Evolutionary conservation across 2,113 vertebrate species (phyloP), one percentile per base, ranked within the genome.

Genomic region (Ascaphus truei): DNA sequence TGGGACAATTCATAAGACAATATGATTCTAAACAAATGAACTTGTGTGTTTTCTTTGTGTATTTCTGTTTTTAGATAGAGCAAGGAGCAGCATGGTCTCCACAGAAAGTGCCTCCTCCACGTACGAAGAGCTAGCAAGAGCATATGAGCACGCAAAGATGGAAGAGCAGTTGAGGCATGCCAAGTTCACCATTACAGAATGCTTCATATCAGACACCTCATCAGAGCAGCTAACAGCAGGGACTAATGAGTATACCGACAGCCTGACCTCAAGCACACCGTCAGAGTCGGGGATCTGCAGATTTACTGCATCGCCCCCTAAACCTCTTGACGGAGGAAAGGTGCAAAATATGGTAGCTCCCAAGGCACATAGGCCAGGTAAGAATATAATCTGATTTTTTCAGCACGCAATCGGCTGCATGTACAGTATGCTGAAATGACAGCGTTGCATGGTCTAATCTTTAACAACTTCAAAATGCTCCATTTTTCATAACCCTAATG

Each of bases 101-200:
- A 99, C 97, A 34, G 97, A 99, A 91, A 99, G 97, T 71, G 97
- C 97, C 67, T 99, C 97, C 75, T 99, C 97, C 75, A 99, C 97
- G 0, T 99, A 98, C 0, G 97, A 99, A 87, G 97, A 99, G 76
- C 88, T 99, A 84, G 97, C 97, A 1, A 86, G 97, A 69, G 97
- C 97, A 11, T 98, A 99, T 1, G 97, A 99, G 73, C 97, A 99
- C 0, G 97, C 97, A 80, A 98, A 98, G 87, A 97, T 99, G 96
- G 97, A 99, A 77, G 97, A 99, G 73, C 97, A 99, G 85, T 90
- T 99, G 75, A 86, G 96, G 51, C 96, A 99, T 1, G 97, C 97
- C 83, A 99, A 98, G 90, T 99, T 99, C 92, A 98, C 96, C 86
- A 98, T 99, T 88, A 99, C 97, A 0, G 97, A 99, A 76, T 99